Evolutionary conservation across 2,888 invertebrate genomes (phyloP).

Genomic region (Drosophila barbarae): DNA sequence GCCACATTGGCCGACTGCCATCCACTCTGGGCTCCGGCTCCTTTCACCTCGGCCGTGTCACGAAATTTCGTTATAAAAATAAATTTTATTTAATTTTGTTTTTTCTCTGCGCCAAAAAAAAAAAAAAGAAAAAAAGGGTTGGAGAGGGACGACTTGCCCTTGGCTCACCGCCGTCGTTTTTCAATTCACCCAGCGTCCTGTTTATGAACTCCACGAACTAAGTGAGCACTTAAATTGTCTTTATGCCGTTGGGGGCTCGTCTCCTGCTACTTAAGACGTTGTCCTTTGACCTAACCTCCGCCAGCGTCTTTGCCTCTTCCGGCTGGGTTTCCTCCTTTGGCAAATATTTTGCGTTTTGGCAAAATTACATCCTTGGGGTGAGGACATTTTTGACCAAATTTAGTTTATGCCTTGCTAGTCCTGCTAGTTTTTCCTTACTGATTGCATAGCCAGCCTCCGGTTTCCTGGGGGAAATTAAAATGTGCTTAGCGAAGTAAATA

Average conservation of each 20-base stretch:
- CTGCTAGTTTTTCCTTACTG: conserved; percentile 26
- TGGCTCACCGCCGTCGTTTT: conserved; percentile 49
- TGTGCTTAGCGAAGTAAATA: conserved; percentile 38
- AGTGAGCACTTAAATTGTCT: conserved; percentile 61
- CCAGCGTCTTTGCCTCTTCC: conserved; percentile 19
- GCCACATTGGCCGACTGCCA: conserved; percentile 61
- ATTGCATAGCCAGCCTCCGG: conserved; percentile 52
- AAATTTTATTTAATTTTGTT: conserved; percentile 31
- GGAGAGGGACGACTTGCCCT: not conserved
- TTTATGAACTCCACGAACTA: conserved; percentile 61
- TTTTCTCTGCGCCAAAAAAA: not conserved
- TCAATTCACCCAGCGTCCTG: conserved; percentile 60
- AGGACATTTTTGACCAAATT: conserved; percentile 43
- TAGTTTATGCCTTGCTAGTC: conserved; percentile 40
- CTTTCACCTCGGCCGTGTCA: conserved; percentile 61
- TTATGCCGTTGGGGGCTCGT: conserved; percentile 55
- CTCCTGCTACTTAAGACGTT: conserved; percentile 53
- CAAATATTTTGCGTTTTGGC: conserved; percentile 59
- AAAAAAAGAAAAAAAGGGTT: conserved; percentile 4
- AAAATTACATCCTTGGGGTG: conserved; percentile 63
- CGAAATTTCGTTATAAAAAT: conserved; percentile 74
- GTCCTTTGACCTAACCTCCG: conserved; percentile 50
- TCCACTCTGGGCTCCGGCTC: conserved; percentile 35
- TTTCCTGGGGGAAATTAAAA: conserved; percentile 71
- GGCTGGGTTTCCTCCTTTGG: conserved; percentile 20